Evolutionary conservation across 1,140 invertebrate genomes (phyloP).

Genomic region (Pemphigus obesinymphae): DNA sequence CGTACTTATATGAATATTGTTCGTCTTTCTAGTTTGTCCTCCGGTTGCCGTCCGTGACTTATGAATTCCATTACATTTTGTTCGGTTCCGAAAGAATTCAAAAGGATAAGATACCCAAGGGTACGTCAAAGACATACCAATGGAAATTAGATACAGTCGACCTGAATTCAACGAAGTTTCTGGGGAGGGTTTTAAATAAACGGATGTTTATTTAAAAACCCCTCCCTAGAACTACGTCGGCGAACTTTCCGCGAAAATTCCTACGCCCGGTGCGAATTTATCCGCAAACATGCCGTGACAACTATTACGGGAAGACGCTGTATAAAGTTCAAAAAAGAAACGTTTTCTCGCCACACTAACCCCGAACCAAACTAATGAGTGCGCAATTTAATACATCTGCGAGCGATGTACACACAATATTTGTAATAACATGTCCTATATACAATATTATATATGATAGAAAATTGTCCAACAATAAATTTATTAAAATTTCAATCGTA

Average conservation of each 20-base stretch:
- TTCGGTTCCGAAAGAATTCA: slow-evolving; percentile 1
- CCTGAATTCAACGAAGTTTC: slow-evolving; percentile 26
- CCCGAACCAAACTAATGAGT: not conserved
- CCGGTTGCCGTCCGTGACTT: not conserved
- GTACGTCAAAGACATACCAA: slow-evolving; percentile 33
- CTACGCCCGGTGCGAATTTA: slow-evolving; percentile 2
- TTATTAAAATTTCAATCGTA: too few species aligned
- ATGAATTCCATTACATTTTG: not conserved
- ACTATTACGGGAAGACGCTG: not conserved
- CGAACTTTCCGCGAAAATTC: slow-evolving; percentile 21
- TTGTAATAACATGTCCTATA: too few species aligned
- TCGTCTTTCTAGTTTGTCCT: not conserved
- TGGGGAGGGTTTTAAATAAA: slow-evolving; percentile 31
- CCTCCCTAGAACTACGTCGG: not conserved
- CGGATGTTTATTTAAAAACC: not conserved
- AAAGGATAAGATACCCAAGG: not conserved
- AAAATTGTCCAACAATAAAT: too few species aligned
- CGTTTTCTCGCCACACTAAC: not conserved
- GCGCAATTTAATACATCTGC: not conserved
- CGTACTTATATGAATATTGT: not conserved
- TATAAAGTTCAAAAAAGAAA: slow-evolving; percentile 10
- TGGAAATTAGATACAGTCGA: slow-evolving; percentile 36
- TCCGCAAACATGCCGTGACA: slow-evolving; percentile 4
- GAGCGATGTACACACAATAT: too few species aligned
- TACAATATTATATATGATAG: too few species aligned